Percentiles rank a stretch among this genome's conserved stretches.
Evolutionary conservation across 23 tunicate genomes (phyloP).

Genomic region (Styela clava): DNA sequence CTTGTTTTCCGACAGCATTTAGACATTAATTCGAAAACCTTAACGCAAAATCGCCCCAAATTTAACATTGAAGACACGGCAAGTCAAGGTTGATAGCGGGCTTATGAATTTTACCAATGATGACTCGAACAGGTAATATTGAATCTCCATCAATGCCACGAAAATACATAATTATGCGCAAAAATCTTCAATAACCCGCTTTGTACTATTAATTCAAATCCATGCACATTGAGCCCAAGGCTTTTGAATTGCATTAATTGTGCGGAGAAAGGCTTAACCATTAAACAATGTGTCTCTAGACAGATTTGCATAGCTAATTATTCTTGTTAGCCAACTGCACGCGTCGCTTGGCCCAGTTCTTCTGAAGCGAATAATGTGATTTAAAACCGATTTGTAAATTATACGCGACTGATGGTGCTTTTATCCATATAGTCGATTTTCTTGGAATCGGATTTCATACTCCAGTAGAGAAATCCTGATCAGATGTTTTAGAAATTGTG

Average conservation of each 20-base stretch:
- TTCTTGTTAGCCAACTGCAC: not conserved
- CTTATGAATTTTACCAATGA: too few relatives aligned
- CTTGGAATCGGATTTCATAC: not conserved
- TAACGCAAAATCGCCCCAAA: too few relatives aligned
- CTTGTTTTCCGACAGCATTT: too few relatives aligned
- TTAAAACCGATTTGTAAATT: conserved; percentile 10
- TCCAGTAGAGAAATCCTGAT: too few relatives aligned
- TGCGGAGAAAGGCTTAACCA: not conserved
- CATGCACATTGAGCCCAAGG: not conserved
- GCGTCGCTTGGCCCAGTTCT: conserved; percentile 24
- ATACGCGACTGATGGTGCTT: conserved; percentile 4
- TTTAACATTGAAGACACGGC: too few relatives aligned
- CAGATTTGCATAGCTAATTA: conserved; percentile 12
- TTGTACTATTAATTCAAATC: not conserved
- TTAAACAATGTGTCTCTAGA: not conserved
- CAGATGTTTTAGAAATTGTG: too few relatives aligned
- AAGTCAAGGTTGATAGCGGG: too few relatives aligned
- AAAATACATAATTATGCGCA: not conserved
- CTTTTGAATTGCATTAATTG: not conserved
- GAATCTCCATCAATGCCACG: too few relatives aligned
- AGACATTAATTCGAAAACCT: too few relatives aligned
- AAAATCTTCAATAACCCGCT: not conserved
- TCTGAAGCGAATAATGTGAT: conserved; percentile 15
- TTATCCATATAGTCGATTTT: not conserved
- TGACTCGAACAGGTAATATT: too few relatives aligned